Percentiles rank a stretch among this genome's conserved stretches.
phyloP scores from a whole-genome alignment of 2,888 invertebrate species.

The Lacanobia wlatinum region DNA sequence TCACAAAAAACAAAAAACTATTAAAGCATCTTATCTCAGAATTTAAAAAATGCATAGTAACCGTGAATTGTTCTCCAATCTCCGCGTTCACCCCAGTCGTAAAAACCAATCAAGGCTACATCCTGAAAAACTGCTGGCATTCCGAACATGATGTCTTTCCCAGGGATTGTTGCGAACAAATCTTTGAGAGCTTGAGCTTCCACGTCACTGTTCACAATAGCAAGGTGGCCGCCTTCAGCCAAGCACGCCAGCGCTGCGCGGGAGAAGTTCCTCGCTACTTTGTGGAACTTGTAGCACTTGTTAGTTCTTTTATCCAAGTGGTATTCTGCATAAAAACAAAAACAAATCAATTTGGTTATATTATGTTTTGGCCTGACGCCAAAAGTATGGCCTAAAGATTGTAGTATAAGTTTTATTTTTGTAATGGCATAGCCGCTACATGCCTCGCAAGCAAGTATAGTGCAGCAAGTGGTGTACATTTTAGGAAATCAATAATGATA shows the following conservation, averaged over 20 bases:
- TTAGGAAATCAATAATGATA: no score
- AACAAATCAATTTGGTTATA: no score
- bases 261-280: conserved; percentile 70
- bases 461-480: no score
- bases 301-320: conserved; percentile 45
- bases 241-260: conserved; percentile 75
- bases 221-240: conserved; percentile 76
- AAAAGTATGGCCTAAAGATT: no score
- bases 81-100: conserved; percentile 6
- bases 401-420: no score
- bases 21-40: neutral
- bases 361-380: no score
- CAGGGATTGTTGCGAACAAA: conserved; percentile 29
- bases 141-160: neutral
- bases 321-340: conserved; percentile 33
- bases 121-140: neutral
- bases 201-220: conserved; percentile 73
- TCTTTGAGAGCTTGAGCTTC: conserved; percentile 69
- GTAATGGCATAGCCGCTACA: no score
- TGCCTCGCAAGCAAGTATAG: no score
- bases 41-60: neutral
- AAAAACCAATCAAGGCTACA: conserved; percentile 7
- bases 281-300: conserved; percentile 80
- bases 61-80: conserved; percentile 30
- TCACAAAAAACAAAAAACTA: no score